Conservation (phyloP, 2,113 vertebrate species). For the Myotis yumanensis region DNA sequence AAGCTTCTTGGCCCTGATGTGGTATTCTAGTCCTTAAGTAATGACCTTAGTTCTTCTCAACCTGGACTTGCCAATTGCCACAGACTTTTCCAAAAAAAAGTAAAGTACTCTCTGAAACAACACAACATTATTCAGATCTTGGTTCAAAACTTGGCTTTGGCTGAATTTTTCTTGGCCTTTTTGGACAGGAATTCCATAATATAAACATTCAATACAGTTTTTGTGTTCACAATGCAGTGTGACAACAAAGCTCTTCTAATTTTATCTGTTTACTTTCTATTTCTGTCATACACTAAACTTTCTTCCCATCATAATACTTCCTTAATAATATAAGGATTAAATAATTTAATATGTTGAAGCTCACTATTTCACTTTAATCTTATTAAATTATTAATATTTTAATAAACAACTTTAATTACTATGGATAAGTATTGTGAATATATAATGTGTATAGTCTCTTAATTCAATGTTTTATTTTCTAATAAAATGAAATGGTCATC, state of each 20-base stretch:
- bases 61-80: background rate
- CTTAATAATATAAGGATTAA: background rate
- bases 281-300: background rate
- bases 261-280: background rate
- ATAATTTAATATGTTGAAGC: background rate
- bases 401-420: constrained; percentile 1
- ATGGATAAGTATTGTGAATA: background rate
- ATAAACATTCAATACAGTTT: background rate
- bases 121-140: background rate
- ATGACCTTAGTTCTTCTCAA: background rate
- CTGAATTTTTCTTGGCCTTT: background rate
- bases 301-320: background rate
- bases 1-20: background rate
- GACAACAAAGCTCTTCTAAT: background rate
- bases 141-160: background rate
- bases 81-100: background rate
- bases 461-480: constrained; percentile 1
- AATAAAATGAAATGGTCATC: background rate
- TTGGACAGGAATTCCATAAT: background rate
- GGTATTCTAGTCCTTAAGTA: background rate
- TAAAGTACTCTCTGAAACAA: background rate
- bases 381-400: constrained; percentile 4
- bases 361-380: constrained; percentile 9
- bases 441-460: background rate
- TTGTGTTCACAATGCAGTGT: background rate